Conservation (phyloP, 2,113 vertebrate genomes). For the Pituophis catenifer region DNA sequence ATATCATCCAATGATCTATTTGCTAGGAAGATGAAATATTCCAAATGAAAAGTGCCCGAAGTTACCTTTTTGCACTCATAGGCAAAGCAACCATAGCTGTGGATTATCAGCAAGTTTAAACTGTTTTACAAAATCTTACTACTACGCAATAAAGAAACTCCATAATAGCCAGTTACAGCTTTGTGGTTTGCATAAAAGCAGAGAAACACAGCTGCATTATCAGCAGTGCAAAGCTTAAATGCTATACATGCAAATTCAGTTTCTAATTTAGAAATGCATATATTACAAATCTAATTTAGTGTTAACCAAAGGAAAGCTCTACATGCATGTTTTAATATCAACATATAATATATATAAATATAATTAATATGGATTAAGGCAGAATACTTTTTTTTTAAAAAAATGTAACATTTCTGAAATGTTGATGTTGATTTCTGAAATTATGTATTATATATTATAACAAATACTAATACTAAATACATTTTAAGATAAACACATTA, state of each 20-base stretch:
- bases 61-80: neutral
- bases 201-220: neutral
- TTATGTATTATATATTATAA: neutral
- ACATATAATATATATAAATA: neutral
- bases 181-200: neutral
- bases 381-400: neutral
- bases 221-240: neutral
- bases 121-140: neutral
- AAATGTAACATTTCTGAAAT: neutral
- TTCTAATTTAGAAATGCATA: neutral
- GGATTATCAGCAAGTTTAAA: neutral
- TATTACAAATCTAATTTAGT: neutral
- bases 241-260: neutral
- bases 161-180: neutral
- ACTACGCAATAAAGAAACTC: neutral
- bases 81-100: neutral
- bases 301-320: neutral
- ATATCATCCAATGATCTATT: neutral
- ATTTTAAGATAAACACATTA: neutral
- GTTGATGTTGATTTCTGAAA: too few relatives aligned
- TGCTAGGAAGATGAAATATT: neutral
- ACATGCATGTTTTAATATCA: neutral
- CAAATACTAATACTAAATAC: neutral
- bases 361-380: neutral
- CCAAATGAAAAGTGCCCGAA: neutral